Evolutionary conservation across 92 coral and sea anemone species (phyloP), one percentile per base, ranked within the genome.

Genomic region (Desmophyllum pertusum): DNA sequence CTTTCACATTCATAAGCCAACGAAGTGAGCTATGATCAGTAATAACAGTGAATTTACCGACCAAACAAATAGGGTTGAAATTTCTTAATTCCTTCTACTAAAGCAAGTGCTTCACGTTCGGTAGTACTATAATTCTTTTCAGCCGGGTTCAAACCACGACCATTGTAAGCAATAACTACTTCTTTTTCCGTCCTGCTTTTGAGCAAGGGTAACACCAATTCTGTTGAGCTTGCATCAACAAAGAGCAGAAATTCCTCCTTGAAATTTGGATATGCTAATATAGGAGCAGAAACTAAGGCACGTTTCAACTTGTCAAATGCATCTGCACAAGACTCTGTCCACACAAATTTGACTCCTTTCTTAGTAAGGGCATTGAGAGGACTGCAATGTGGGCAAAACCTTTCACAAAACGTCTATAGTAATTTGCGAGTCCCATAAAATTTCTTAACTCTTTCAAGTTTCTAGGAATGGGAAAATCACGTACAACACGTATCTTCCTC

Each of bases 161-260:
- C 92, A 38, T 64, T 64, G 66, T 84, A 79, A 51, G 92, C 86
- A 50, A 89, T 79, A 0, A 79, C 88, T 0, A 68, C 84, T 57
- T 88, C 91, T n/a, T 37, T 51, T 77, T 8, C 85, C 84, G 43
- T 72, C 45, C 14, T 73, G 78, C n/a, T n/a, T n/a, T n/a, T n/a
- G n/a, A n/a, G n/a, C n/a, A n/a, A n/a, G n/a, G n/a, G n/a, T n/a
- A n/a, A n/a, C n/a, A n/a, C n/a, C n/a, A n/a, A n/a, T n/a, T n/a
- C n/a, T n/a, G n/a, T n/a, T n/a, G n/a, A n/a, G n/a, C n/a, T n/a
- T n/a, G n/a, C n/a, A n/a, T n/a, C n/a, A 5, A 51, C 76, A n/a
- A n/a, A n/a, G n/a, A n/a, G 59, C 30, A 62, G 67, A 52, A 46
- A 67, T 3, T 55, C 40, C 41, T 52, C 51, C 17, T 57, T 41